phyloP scores from a whole-genome alignment of 2,113 vertebrate species.

The Hemiprocne comata region DNA sequence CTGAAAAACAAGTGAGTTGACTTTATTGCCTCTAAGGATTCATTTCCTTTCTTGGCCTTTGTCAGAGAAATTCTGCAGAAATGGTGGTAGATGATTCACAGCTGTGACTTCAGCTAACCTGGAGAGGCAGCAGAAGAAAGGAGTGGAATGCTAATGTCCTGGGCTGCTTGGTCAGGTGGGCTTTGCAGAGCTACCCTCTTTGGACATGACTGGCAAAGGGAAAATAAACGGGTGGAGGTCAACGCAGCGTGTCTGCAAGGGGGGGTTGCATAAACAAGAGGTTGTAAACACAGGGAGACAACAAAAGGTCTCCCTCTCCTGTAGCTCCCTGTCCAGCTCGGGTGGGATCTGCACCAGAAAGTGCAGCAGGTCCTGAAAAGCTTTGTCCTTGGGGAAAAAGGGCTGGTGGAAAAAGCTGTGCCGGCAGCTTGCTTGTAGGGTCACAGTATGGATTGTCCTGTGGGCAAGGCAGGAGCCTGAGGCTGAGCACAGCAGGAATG shows the following conservation, averaged over 20 bases:
- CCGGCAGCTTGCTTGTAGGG: rapidly evolving
- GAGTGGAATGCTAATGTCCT: background rate
- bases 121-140: background rate
- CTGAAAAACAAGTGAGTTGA: too few relatives aligned
- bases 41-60: background rate
- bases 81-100: background rate
- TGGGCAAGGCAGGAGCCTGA: background rate
- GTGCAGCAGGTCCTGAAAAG: background rate
- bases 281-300: background rate
- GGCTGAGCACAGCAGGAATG: background rate
- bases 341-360: background rate
- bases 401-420: background rate
- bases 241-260: background rate
- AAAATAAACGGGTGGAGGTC: background rate
- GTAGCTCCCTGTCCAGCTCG: background rate
- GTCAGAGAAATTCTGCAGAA: background rate
- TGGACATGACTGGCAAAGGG: rapidly evolving
- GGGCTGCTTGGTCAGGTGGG: background rate
- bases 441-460: background rate
- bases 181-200: background rate
- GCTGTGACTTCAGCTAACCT: background rate
- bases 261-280: background rate
- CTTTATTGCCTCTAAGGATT: too few relatives aligned
- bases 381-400: background rate
- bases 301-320: background rate